phyloP scores from a whole-genome alignment of 1,140 invertebrate genomes.

The Yoshiicerus persimilis region DNA sequence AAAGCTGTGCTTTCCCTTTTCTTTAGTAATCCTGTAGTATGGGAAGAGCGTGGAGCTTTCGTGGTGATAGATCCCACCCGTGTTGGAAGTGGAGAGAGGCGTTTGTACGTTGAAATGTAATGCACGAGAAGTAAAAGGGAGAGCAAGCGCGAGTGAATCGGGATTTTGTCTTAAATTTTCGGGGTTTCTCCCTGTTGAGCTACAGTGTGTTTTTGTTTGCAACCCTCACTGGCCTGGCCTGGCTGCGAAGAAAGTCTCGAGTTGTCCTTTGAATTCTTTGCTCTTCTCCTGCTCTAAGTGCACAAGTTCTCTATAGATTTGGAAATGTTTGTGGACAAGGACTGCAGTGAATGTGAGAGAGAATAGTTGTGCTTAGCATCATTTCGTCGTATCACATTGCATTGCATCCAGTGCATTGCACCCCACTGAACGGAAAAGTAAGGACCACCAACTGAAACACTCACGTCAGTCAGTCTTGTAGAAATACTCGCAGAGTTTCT shows the following conservation, averaged over 20 bases:
- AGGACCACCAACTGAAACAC: background rate
- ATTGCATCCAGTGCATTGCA: constrained; percentile 26
- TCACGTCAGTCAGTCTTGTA: background rate
- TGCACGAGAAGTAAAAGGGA: background rate
- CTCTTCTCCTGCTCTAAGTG: background rate
- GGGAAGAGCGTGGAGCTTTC: background rate
- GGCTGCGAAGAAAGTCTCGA: background rate
- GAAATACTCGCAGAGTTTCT: background rate
- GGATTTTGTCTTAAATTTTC: constrained; percentile 22
- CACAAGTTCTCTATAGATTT: background rate
- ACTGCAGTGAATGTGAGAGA: background rate
- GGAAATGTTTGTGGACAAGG: too few species aligned
- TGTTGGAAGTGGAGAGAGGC: too few species aligned
- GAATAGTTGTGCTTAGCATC: constrained; percentile 5
- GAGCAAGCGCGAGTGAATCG: background rate
- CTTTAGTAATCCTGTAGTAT: background rate
- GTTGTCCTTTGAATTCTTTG: background rate
- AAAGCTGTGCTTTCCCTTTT: background rate
- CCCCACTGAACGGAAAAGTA: constrained; percentile 23
- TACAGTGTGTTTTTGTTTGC: constrained; percentile 11
- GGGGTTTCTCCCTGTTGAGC: constrained; percentile 23
- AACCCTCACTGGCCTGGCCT: background rate
- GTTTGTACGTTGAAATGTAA: background rate
- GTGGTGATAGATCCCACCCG: too few species aligned
- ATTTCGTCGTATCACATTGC: constrained; percentile 18